Evolutionary conservation across 1,140 invertebrate genomes (phyloP), one percentile per base, ranked within the genome.

Genomic region (Aphis craccivora): DNA sequence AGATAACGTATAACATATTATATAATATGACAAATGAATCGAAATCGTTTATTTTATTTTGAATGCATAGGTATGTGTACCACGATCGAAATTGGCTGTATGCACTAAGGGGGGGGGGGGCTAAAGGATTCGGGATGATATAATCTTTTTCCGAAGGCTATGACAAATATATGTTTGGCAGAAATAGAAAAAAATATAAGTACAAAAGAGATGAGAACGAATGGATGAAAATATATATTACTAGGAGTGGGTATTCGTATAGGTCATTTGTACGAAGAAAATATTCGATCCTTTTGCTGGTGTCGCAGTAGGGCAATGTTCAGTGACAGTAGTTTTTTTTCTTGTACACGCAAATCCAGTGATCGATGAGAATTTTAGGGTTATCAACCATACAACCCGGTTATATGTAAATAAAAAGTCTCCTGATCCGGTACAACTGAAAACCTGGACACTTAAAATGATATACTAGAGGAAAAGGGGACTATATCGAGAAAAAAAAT

Each of bases 41-140:
- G 30, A 35, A 76, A 76, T 76, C 60, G 60, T 76, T 76, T 76
- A 76, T 35, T 76, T 76, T n/a, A 76, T 76, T 76, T 76, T 76
- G 60, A n/a, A 18, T 76, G 48, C 18, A 51, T 51, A 20, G 48
- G 48, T 51, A 51, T 51, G 60, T 76, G 30, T 76, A 76, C 60
- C 60, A 76, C 14, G n/a, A 5, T 76, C 30, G 23, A 14, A n/a
- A 30, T 76, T n/a, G 18, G n/a, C n/a, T 76, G n/a, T n/a, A n/a
- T n/a, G 60, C 30, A n/a, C 60, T n/a, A n/a, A 67, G 14, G 30
- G 14, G 30, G 60, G 11, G 14, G 30, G 14, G 30, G 60, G 11
- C n/a, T 76, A 76, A 76, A 23, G 14, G 30, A 76, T 76, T 76
- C 30, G n/a, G 60, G 30, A n/a, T n/a, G 5, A 76, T n/a, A 76